These are phyloP conservation scores for Pseudomyrmex pallidus DNA, from an alignment of 1,140 invertebrate species.

Conservation along the genomic window DNA sequence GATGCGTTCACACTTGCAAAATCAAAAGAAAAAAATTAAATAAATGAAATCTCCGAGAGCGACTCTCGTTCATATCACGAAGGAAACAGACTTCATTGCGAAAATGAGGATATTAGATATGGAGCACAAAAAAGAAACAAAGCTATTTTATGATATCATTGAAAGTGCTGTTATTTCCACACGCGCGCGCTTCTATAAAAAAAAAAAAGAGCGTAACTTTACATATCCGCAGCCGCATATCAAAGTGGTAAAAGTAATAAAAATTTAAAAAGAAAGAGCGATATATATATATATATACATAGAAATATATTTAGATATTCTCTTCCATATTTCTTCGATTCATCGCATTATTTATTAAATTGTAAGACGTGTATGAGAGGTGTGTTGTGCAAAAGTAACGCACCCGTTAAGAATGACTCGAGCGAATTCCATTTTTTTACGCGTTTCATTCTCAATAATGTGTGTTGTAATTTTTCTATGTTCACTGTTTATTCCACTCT, in stretches of 20 bases:
- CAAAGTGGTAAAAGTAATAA: constrained; percentile 43
- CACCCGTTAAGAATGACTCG: constrained; percentile 30
- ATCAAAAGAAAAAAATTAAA: constrained; percentile 15
- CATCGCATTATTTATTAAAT: constrained; percentile 54
- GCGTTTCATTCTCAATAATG: constrained; percentile 22
- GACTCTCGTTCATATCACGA: constrained; percentile 3
- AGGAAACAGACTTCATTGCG: background rate
- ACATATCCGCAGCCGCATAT: constrained; percentile 45
- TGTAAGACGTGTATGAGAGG: constrained; percentile 41
- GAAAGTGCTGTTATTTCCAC: constrained; percentile 41
- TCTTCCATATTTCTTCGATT: constrained; percentile 54
- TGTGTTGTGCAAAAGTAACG: constrained; percentile 29
- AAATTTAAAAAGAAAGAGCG: constrained; percentile 22
- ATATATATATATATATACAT: constrained; percentile 54
- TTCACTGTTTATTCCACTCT: constrained; percentile 40
- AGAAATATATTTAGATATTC: constrained; percentile 53
- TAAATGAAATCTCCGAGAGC: background rate
- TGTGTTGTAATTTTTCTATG: constrained; percentile 40
- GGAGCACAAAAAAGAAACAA: constrained; percentile 29
- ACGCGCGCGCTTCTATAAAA: constrained; percentile 39
- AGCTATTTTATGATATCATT: constrained; percentile 35
- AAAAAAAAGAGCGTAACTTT: constrained; percentile 22
- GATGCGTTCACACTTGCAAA: constrained; percentile 71
- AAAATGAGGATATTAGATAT: constrained; percentile 42
- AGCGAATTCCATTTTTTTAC: constrained; percentile 33